Conservation (phyloP, 2,797 vertebrate genomes). For the Spinus pinus region DNA sequence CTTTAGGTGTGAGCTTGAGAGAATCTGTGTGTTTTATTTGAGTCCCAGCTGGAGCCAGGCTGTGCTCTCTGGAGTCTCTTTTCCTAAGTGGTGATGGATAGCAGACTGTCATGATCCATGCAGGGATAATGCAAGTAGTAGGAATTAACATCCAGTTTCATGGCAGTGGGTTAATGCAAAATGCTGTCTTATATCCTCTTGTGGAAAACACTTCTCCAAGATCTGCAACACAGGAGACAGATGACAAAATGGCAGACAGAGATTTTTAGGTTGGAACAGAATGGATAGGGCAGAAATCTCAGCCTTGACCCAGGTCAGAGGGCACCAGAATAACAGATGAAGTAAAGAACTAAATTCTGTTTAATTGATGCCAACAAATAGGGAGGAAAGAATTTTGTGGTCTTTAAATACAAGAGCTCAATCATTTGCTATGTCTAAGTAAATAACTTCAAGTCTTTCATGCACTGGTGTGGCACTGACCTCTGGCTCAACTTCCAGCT, state of each 20-base stretch:
- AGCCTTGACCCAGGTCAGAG: not conserved
- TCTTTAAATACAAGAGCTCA: not conserved
- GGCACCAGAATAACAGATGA: not conserved
- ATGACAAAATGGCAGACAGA: not conserved
- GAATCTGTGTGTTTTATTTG: not conserved
- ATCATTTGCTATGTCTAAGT: not conserved
- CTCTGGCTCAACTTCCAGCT: rapidly evolving
- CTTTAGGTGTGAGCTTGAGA: rapidly evolving
- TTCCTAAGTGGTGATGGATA: not conserved
- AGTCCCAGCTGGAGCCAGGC: not conserved
- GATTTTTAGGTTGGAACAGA: not conserved
- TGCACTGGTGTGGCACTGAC: not conserved
- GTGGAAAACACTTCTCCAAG: not conserved
- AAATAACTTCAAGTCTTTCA: not conserved
- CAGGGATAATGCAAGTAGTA: not conserved
- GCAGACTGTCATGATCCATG: not conserved
- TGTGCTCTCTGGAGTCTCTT: not conserved
- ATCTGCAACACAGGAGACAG: not conserved
- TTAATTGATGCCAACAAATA: not conserved
- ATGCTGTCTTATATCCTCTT: not conserved
- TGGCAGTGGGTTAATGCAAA: not conserved
- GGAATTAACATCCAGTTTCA: not conserved
- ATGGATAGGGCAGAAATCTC: not conserved
- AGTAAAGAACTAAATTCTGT: not conserved
- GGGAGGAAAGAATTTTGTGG: not conserved